phyloP scores from a whole-genome alignment of 2,113 vertebrate genomes.

The Dasyornis broadbenti region DNA sequence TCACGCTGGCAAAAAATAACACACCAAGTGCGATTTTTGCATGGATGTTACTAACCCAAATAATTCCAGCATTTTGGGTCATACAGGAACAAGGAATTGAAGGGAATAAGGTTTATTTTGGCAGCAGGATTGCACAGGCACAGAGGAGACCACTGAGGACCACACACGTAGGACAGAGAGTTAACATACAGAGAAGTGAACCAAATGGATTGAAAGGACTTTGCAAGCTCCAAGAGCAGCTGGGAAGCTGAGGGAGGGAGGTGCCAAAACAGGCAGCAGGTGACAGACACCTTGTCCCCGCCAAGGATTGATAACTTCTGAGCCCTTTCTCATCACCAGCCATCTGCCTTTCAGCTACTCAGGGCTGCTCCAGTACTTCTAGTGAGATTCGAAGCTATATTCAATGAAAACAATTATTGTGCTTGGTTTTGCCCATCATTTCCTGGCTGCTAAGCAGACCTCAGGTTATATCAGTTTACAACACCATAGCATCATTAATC shows the following conservation, averaged over 20 bases:
- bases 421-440: neutral
- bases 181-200: neutral
- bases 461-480: neutral
- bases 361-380: neutral
- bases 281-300: neutral
- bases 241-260: neutral
- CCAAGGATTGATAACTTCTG: fast-evolving
- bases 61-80: neutral
- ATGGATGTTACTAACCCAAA: neutral
- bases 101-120: neutral
- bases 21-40: neutral
- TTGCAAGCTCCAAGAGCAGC: neutral
- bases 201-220: neutral
- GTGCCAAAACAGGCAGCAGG: fast-evolving
- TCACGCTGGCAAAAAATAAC: neutral
- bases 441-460: neutral
- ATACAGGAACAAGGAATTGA: neutral
- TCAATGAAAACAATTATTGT: neutral
- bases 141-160: neutral
- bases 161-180: neutral
- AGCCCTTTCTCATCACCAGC: neutral
- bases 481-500: neutral
- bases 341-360: neutral
- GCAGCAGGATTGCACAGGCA: neutral
- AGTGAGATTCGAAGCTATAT: neutral